A percentile compares a stretch with the other conserved stretches of the same genome.
Evolutionary conservation across 2,888 invertebrate species (phyloP).

Genomic region (Tenodera sinensis): DNA sequence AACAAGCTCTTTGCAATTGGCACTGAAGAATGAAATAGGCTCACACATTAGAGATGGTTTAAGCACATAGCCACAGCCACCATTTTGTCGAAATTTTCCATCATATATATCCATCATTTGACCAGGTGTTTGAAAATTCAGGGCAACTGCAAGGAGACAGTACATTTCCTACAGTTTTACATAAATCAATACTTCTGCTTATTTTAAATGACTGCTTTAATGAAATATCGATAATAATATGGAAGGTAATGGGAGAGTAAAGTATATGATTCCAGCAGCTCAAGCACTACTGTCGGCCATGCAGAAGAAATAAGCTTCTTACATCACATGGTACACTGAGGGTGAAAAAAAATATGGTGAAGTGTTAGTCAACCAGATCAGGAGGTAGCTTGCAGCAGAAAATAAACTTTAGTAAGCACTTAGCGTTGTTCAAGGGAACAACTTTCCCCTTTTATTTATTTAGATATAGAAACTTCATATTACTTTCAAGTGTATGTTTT

Average conservation of each 20-base stretch:
- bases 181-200: background rate
- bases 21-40: conserved; percentile 43
- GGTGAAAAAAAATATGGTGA: too few species aligned
- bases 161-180: background rate
- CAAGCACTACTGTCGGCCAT: background rate
- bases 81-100: conserved; percentile 57
- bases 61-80: conserved; percentile 56
- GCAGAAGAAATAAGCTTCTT: background rate
- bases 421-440: too few species aligned
- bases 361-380: too few species aligned
- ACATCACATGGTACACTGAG: too few species aligned
- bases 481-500: too few species aligned
- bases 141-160: conserved; percentile 43
- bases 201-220: background rate
- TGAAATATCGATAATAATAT: background rate
- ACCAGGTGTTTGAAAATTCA: conserved; percentile 58
- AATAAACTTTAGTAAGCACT: too few species aligned
- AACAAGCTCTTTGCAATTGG: conserved; percentile 44
- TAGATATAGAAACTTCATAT: too few species aligned
- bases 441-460: too few species aligned
- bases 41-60: conserved; percentile 57
- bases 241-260: background rate
- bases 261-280: background rate
- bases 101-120: conserved; percentile 59
- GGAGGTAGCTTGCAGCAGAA: too few species aligned